Percentiles rank a stretch among this genome's conserved stretches.
Conservation (phyloP, 2,888 invertebrate genomes). For the Dexiosoma caninum region DNA sequence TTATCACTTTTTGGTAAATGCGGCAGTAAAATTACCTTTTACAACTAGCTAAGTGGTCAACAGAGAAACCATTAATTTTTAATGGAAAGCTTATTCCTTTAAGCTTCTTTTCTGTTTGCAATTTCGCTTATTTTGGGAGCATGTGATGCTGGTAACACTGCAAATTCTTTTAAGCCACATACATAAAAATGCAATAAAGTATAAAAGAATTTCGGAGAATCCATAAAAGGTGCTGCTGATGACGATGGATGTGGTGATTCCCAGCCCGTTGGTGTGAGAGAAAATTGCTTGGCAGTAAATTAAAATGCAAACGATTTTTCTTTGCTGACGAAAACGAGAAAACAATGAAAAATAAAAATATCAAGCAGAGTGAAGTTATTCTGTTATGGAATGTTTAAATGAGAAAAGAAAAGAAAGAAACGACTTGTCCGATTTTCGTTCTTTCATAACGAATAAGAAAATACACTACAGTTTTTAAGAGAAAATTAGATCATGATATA, state of each 20-base stretch:
- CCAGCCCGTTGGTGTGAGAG: not conserved
- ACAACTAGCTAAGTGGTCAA: too few species aligned
- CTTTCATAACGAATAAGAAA: not conserved
- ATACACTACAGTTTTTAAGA: not conserved
- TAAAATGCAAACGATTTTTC: slow-evolving; percentile 48
- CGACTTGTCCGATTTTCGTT: not conserved
- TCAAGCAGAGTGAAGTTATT: not conserved
- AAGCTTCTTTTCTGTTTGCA: too few species aligned
- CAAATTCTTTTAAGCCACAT: not conserved
- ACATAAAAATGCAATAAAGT: slow-evolving; percentile 9
- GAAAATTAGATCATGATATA: too few species aligned
- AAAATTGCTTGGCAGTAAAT: slow-evolving; percentile 34
- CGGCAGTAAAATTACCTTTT: too few species aligned
- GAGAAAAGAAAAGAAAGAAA: too few species aligned
- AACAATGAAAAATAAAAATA: not conserved
- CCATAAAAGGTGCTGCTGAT: slow-evolving; percentile 1
- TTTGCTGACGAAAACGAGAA: not conserved
- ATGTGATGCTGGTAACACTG: too few species aligned
- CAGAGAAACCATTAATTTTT: too few species aligned
- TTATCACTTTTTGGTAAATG: too few species aligned
- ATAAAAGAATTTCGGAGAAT: slow-evolving; percentile 26
- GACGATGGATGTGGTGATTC: not conserved
- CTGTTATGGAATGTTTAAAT: not conserved
- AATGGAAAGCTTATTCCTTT: too few species aligned
- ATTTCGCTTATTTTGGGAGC: too few species aligned